phyloP scores from a whole-genome alignment of 2,113 vertebrate species.

The Oreochromis niloticus region DNA sequence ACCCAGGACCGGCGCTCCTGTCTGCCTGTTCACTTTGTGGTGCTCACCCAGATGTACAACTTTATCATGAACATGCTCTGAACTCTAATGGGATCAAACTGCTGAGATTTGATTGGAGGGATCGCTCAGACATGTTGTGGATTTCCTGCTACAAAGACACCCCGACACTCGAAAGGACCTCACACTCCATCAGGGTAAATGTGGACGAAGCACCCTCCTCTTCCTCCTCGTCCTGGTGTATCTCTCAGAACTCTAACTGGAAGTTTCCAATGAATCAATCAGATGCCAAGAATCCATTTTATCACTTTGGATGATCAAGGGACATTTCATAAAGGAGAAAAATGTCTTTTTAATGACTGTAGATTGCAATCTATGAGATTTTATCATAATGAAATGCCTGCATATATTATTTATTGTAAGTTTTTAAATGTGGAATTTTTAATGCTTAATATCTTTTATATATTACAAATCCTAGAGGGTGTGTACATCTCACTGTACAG shows the following conservation, averaged over 20 bases:
- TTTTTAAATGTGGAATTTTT: slow-evolving; percentile 99
- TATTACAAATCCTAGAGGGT: slow-evolving; percentile 93
- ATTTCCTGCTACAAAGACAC: background rate
- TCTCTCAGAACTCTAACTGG: slow-evolving; percentile 37
- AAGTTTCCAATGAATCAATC: slow-evolving; percentile 63
- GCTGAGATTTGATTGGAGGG: background rate
- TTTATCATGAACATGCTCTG: slow-evolving; percentile 95
- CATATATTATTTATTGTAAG: slow-evolving; percentile 99
- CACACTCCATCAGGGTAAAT: slow-evolving; percentile 41
- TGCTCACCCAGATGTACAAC: slow-evolving; percentile 99
- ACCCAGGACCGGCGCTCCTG: slow-evolving; percentile 98
- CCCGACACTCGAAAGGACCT: slow-evolving; percentile 29
- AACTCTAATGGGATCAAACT: slow-evolving; percentile 37
- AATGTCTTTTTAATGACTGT: slow-evolving; percentile 80
- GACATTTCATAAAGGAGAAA: slow-evolving; percentile 73
- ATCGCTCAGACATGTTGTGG: background rate
- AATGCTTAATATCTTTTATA: slow-evolving; percentile 99
- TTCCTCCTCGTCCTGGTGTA: background rate
- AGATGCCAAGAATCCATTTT: slow-evolving; percentile 71
- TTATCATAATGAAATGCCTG: slow-evolving; percentile 97
- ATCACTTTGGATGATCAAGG: slow-evolving; percentile 71
- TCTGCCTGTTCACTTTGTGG: slow-evolving; percentile 98
- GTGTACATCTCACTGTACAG: slow-evolving; percentile 99
- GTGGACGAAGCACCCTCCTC: slow-evolving; percentile 1
- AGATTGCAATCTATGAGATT: slow-evolving; percentile 93